Conservation (phyloP, 1,140 invertebrate species). For the Drosophila virilis region DNA sequence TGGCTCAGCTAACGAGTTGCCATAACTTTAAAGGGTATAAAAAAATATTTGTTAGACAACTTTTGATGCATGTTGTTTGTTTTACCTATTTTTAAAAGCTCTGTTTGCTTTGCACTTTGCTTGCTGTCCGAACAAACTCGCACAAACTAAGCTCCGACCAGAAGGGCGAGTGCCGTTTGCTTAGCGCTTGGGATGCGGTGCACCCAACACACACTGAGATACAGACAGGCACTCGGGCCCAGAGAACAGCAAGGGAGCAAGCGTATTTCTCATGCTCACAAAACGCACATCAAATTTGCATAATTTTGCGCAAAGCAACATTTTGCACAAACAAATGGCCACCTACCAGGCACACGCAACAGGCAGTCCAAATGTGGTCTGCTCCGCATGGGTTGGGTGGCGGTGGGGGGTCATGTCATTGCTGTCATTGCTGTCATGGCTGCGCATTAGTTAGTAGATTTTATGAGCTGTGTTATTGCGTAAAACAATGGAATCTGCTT, state of each 20-base stretch:
- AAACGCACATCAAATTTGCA: conserved; percentile 82
- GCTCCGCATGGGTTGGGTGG: not conserved
- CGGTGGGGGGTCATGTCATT: not conserved
- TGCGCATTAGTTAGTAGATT: conserved; percentile 71
- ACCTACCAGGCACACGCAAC: conserved; percentile 43
- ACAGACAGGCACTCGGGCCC: conserved; percentile 17
- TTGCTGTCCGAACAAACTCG: conserved; percentile 53
- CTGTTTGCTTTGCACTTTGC: conserved; percentile 74
- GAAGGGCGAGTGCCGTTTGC: conserved; percentile 55
- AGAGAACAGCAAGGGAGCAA: conserved; percentile 28
- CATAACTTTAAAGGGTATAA: conserved; percentile 14
- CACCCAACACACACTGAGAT: conserved; percentile 26
- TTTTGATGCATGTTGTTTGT: conserved; percentile 57
- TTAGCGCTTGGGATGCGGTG: conserved; percentile 68
- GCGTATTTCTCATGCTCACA: conserved; percentile 65
- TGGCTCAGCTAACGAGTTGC: conserved; percentile 23
- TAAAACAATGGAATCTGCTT: conserved; percentile 66
- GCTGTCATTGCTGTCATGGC: conserved; percentile 37
- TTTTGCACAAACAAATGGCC: conserved; percentile 69
- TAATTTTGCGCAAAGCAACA: conserved; percentile 78
- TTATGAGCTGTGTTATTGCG: conserved; percentile 70
- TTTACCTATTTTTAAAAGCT: conserved; percentile 49
- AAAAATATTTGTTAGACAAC: conserved; percentile 53
- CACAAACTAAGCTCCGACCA: conserved; percentile 25
- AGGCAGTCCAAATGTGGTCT: conserved; percentile 40